Conservation (phyloP, 2,113 vertebrate species). For the Arothron firmamentum region DNA sequence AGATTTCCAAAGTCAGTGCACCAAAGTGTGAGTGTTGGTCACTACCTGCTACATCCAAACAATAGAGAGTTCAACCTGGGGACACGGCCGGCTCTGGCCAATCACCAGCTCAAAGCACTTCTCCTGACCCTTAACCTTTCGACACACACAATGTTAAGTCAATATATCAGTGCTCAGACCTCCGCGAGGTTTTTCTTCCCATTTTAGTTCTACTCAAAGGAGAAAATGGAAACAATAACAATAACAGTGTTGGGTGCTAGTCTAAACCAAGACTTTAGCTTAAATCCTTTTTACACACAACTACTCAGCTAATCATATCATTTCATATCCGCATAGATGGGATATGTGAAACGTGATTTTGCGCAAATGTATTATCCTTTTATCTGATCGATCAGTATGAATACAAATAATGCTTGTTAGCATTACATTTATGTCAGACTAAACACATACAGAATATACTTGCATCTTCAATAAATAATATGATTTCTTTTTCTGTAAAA, state of each 20-base stretch:
- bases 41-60: constrained; percentile 81
- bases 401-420: too few relatives aligned
- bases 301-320: constrained; percentile 40
- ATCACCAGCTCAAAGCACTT: constrained; percentile 86
- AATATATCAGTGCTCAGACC: constrained; percentile 68
- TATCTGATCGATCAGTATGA: too few relatives aligned
- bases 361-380: too few relatives aligned
- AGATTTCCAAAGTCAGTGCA: constrained; percentile 33
- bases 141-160: constrained; percentile 72
- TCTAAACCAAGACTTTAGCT: constrained; percentile 38
- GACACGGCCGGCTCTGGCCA: constrained; percentile 89
- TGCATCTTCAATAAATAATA: too few relatives aligned
- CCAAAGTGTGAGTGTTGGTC: constrained; percentile 71
- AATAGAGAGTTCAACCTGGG: constrained; percentile 89
- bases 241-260: constrained; percentile 58
- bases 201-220: constrained; percentile 49
- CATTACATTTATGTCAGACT: too few relatives aligned
- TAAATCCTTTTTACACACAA: constrained; percentile 42
- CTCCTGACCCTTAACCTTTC: constrained; percentile 89
- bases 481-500: too few relatives aligned
- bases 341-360: too few relatives aligned
- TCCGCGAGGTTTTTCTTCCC: constrained; percentile 49
- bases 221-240: constrained; percentile 59
- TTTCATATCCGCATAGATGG: too few relatives aligned
- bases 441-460: too few relatives aligned